Evolutionary conservation across 2,113 vertebrate genomes (phyloP), one percentile per base, ranked within the genome.

Genomic region (Podilymbus podiceps): DNA sequence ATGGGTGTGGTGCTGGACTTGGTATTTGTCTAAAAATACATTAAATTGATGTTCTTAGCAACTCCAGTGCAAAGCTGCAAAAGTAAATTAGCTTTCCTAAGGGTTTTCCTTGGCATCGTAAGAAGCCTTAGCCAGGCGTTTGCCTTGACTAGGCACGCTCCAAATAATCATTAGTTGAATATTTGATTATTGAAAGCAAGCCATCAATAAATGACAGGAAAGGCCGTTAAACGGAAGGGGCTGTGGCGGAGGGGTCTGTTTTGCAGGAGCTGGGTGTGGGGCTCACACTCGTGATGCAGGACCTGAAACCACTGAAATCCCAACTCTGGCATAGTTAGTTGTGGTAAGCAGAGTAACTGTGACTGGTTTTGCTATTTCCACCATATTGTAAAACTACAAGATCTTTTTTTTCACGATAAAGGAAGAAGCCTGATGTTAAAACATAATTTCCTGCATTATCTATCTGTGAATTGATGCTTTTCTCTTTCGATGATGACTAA

Each of bases 121-220:
- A 31, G 17, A 69, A 78, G 3, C 42, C 62, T 20, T 27, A 18
- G 40, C 20, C 72, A 69, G 60, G 35, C 16, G 8, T 55, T 50
- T 63, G 24, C 25, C 75, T 77, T 44, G 78, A 55, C 69, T 93
- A 64, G 93, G 95, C 91, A 78, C 74, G 21, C 40, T 74, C 25
- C 8, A 62, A 72, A 20, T 87, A 86, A 85, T 90, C 67, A 15
- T 78, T 55, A 27, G 52, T 25, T 60, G 60, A 85, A 60, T 93
- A 88, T 87, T 92, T 91, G 66, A 50, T 93, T 95, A 75, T 90
- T 77, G 73, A 90, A 92, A 63, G n/a, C 6, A 90, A 85, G 15
- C 27, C 16, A 33, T 93, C 52, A 27, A 33, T 81, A 63, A 8
- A 28, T 59, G 52, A 74, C 89, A 56, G 69, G 76, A 85, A 92